Base-by-base conservation (phyloP, 1,140 invertebrate genomes). In the Manduca sexta region DNA sequence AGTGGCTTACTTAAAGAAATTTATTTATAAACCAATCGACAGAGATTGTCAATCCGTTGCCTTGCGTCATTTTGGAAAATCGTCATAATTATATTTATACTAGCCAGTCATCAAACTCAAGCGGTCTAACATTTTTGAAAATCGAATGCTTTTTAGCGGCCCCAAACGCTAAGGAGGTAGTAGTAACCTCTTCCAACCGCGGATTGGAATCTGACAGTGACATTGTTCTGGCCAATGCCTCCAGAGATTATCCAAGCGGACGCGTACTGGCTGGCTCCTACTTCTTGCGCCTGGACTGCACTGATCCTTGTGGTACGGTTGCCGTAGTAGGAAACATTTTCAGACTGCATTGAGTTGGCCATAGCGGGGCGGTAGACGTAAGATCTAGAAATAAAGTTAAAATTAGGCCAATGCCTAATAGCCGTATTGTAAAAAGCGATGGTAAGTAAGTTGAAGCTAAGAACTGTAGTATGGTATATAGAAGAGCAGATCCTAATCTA, bases 221-320 rank as follows among this genome's bases (percentile, higher is more conserved):
- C 57, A 26, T 43, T 59, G 29, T 18, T 48, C 21, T 31, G 12
- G 1, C 49, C 45, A 2, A 57, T 13, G 0, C 56, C 60, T 0
- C 60, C 60, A 1, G n/a, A 2, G 4, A 48, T 10, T 1, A 64
- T 10, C 7, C 6, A 10, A 15, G 34, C 31, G 11, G 8, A 31
- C 1, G 12, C 34, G 10, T 7, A 45, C 33, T 50, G 49, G 1
- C 41, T 38, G 14, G 0, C 10, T 10, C 49, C 49, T 6, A 39
- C 35, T 31, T 52, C 49, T 3, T 6, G 33, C 10, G 13, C 49
- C 2, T 12, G n/a, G 29, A 52, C 30, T 7, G 29, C 44, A 2
- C 33, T 38, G 17, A 50, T 50, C 3, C 48, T 35, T 7, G 18
- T 42, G 4, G 7, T 14, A 2, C 2, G 2, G 7, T 15, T 17